Base-by-base conservation (phyloP, 1,140 invertebrate genomes). In the Varroa destructor region DNA sequence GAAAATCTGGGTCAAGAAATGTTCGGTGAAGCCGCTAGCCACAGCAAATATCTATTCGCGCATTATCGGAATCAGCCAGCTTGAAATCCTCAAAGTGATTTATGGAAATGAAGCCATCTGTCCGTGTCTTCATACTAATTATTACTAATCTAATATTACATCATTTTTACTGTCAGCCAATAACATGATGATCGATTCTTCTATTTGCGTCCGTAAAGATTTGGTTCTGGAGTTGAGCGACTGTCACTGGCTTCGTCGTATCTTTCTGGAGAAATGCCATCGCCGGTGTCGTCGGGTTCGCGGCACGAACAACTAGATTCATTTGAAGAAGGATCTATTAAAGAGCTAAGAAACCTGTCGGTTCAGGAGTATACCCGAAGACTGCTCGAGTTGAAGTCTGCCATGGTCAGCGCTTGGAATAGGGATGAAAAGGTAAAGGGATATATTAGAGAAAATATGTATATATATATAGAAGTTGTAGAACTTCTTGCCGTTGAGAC, bases 341-440 rank as follows among this genome's bases (percentile, higher is more conserved):
- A 87, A 76, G 90, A 92, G 81, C 86, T 92, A 79, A 77, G 82
- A 46, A 88, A 92, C 77, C 82, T 97, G 54, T 88, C 87, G 4
- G 93, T 96, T 78, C 87, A 93, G 77, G 93, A 97, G 78, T 97
- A 93, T 82, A 86, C 90, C 0, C 84, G 84, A 42, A 84, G 88
- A 75, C 91, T 97, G 72, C 89, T 93, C 76, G 87, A 93, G 80
- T 82, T 97, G 1, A 92, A 93, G 81, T 87, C 88, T 77, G 91
- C 93, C 79, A 82, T 98, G 14, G 86, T 89, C 43, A 78, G 83
- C 78, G 91, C 92, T 0, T 98, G 94, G 94, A 86, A 92, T 75
- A 84, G 87, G 51, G 92, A 97, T 81, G 91, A 95, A 78, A 84
- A 92, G 76, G 94, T 98, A 67, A 43, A 2, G 2, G 14, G 42